Evolutionary conservation across 2,113 vertebrate genomes (phyloP).

Genomic region (Pipra filicauda): DNA sequence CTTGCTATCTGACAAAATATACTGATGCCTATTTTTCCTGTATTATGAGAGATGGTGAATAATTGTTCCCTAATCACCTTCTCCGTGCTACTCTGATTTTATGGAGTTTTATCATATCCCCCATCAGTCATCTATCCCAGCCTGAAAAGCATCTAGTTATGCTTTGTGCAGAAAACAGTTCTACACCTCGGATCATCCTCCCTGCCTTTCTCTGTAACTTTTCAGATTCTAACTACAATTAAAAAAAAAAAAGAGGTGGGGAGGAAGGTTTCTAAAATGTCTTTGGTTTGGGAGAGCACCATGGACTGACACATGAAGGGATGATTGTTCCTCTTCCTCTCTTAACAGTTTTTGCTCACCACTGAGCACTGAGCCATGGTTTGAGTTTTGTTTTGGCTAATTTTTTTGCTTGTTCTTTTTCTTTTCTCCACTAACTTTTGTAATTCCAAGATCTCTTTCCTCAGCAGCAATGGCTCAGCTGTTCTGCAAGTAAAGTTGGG

Average conservation of each 20-base stretch:
- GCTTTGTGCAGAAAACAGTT: neutral
- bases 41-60: constrained; percentile 21
- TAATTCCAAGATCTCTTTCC: neutral
- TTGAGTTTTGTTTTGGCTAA: neutral
- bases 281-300: neutral
- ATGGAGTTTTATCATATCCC: constrained; percentile 23
- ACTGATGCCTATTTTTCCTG: neutral
- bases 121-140: constrained; percentile 20
- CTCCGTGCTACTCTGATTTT: constrained; percentile 36
- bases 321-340: neutral
- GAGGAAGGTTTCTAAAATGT: neutral
- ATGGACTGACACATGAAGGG: neutral
- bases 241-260: too few relatives aligned
- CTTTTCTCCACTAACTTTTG: neutral
- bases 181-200: neutral
- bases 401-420: neutral
- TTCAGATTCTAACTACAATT: neutral
- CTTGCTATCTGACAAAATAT: constrained; percentile 36
- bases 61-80: constrained; percentile 43
- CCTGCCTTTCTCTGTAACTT: neutral
- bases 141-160: constrained; percentile 15
- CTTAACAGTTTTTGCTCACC: neutral
- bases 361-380: neutral
- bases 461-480: neutral
- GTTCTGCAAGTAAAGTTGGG: neutral